A percentile compares a stretch with the other conserved stretches of the same genome.
Evolutionary conservation across 1,140 invertebrate genomes (phyloP).

Genomic region (Battus philenor): DNA sequence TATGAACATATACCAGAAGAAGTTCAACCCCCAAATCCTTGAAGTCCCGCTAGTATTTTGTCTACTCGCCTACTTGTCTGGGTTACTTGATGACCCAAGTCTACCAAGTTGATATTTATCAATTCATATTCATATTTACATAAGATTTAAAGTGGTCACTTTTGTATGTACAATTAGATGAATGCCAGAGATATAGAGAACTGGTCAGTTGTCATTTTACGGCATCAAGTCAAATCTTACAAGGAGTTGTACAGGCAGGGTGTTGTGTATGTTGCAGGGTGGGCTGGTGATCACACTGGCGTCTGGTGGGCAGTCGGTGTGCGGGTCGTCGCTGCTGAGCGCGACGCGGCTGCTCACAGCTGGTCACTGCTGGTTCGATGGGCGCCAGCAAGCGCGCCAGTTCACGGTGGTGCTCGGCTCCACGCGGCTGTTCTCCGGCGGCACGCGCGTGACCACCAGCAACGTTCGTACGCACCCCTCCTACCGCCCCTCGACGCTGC

Average conservation of each 20-base stretch:
- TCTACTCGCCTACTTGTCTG: too few relatives aligned
- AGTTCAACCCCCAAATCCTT: too few relatives aligned
- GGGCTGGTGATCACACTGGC: constrained; percentile 27
- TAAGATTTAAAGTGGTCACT: too few relatives aligned
- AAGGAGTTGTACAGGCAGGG: constrained; percentile 20
- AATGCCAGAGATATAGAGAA: too few relatives aligned
- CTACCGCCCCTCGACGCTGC: constrained; percentile 20
- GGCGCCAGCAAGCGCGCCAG: constrained; percentile 10
- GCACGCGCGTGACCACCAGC: constrained; percentile 21
- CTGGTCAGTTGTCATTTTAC: too few relatives aligned
- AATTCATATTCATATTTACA: too few relatives aligned
- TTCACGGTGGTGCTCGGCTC: constrained; percentile 12
- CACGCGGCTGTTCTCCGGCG: constrained; percentile 28
- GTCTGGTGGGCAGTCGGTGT: constrained; percentile 25
- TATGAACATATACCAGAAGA: too few relatives aligned
- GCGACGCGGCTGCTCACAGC: constrained; percentile 24
- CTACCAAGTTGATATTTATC: too few relatives aligned
- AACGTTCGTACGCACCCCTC: constrained; percentile 21
- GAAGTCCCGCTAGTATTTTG: too few relatives aligned
- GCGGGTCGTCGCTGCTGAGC: constrained; percentile 28
- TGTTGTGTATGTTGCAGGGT: constrained; percentile 27
- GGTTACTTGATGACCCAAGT: too few relatives aligned
- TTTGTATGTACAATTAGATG: too few relatives aligned
- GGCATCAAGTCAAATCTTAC: too few relatives aligned
- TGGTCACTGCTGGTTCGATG: constrained; percentile 18